phyloP scores from a whole-genome alignment of 92 coral and sea anemone genomes.

The Siderastrea radians region DNA sequence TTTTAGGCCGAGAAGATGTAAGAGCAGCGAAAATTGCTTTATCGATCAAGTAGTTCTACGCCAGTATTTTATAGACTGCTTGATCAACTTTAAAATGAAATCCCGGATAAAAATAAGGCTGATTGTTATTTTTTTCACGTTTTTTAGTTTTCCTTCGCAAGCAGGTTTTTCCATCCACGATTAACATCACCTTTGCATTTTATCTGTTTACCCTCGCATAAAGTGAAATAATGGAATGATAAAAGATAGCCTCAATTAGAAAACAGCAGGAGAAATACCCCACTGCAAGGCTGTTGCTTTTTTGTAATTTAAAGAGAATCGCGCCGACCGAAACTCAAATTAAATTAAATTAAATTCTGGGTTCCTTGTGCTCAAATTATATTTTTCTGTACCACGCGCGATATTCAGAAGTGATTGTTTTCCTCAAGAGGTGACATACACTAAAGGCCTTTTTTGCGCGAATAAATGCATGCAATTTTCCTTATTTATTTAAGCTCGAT shows the following conservation, averaged over 20 bases:
- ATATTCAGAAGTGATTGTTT: neutral
- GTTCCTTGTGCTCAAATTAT: neutral
- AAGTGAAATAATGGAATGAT: slow-evolving; percentile 41
- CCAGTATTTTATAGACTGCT: neutral
- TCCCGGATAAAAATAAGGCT: neutral
- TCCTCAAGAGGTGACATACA: neutral
- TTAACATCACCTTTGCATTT: slow-evolving; percentile 14
- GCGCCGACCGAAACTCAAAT: slow-evolving; percentile 22
- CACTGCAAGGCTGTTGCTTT: slow-evolving; percentile 21
- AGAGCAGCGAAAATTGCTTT: neutral
- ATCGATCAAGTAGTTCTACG: neutral
- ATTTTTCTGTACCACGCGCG: neutral
- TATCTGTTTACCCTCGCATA: slow-evolving; percentile 38
- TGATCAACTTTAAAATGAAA: neutral
- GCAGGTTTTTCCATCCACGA: slow-evolving; percentile 4
- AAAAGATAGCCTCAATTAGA: slow-evolving; percentile 41
- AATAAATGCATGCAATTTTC: slow-evolving; percentile 37
- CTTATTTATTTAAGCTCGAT: slow-evolving; percentile 40
- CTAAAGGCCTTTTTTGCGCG: slow-evolving; percentile 41
- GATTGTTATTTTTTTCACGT: neutral
- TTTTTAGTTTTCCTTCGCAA: slow-evolving; percentile 1
- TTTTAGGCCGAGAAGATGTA: slow-evolving; percentile 8
- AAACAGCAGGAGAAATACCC: slow-evolving; percentile 33
- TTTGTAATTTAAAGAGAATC: slow-evolving; percentile 15
- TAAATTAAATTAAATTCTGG: slow-evolving; percentile 9